Base-by-base conservation (phyloP, 2,888 invertebrate genomes). In the Tenthredo distinguenda region DNA sequence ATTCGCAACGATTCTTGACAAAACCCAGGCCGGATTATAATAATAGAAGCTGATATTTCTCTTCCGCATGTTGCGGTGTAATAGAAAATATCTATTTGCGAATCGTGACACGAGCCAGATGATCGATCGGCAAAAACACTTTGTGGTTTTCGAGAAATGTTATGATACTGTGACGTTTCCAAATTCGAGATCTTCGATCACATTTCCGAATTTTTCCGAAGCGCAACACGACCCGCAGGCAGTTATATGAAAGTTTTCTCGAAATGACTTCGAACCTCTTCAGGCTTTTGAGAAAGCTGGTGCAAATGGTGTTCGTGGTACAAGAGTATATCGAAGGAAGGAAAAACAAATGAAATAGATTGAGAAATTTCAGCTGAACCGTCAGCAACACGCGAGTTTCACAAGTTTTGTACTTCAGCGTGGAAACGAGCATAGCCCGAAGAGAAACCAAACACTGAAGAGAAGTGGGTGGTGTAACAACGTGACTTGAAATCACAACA, bases 401-500 rank as follows among this genome's bases (percentile, higher is more conserved):
- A 68, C 34, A 68, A 34, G 15, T 68, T 18, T 15, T 68, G 34
- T 68, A 68, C 34, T 68, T 34, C 6, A 68, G 10, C 68, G 34
- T 34, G 34, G 34, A 68, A 68, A 68, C 40, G 21, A 74, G 72
- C 26, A 47, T 47, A 43, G 72, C 21, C 21, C 2, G 68, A 74
- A 21, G n/a, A 74, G 72, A 74, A 74, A 43, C 40, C 43, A 55
- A 55, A 77, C 34, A 77, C 77, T 40, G 10, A 55, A 77, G 34
- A 15, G 47, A 18, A 50, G 47, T 50, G 47, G n/a, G 77, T 15
- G 34, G 68, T 18, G 34, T 31, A 34, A 31, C 26, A 76, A 77
- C 77, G 77, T 77, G 77, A 77, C 77, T 77, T 26, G 31, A 77
- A 34, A 34, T 77, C 77, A 50, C 77, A 77, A 77, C 77, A 77